Conservation (phyloP, 2,888 invertebrate species). For the Antheraea assamensis region DNA sequence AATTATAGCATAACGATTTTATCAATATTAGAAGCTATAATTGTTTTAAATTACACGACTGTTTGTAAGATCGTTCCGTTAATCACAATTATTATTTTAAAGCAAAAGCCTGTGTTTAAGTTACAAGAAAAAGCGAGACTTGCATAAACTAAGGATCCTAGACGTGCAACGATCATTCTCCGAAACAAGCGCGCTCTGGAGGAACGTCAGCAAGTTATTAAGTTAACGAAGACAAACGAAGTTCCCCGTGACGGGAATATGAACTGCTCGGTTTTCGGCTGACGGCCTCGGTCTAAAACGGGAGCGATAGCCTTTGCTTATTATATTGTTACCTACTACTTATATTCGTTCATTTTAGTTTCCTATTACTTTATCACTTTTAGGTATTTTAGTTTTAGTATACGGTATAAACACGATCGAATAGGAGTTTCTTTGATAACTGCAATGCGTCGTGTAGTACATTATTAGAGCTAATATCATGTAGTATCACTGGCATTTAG, state of each 20-base stretch:
- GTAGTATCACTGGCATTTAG: too few species aligned
- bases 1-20: too few species aligned
- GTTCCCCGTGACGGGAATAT: slow-evolving; percentile 49
- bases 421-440: too few species aligned
- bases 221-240: slow-evolving; percentile 63
- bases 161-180: neutral
- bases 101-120: slow-evolving; percentile 1
- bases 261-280: slow-evolving; percentile 35
- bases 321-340: neutral
- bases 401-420: too few species aligned
- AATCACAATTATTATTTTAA: neutral
- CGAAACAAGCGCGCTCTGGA: neutral
- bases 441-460: too few species aligned
- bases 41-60: neutral
- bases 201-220: slow-evolving; percentile 33
- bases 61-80: too few species aligned
- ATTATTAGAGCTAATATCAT: too few species aligned
- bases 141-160: neutral
- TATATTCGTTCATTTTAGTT: neutral
- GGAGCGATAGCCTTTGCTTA: slow-evolving; percentile 21
- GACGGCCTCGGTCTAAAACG: neutral
- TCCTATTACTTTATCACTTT: too few species aligned
- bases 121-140: neutral
- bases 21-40: too few species aligned
- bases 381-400: too few species aligned